phyloP scores from a whole-genome alignment of 2,113 vertebrate genomes.

The Melanotaenia duboulayi region DNA sequence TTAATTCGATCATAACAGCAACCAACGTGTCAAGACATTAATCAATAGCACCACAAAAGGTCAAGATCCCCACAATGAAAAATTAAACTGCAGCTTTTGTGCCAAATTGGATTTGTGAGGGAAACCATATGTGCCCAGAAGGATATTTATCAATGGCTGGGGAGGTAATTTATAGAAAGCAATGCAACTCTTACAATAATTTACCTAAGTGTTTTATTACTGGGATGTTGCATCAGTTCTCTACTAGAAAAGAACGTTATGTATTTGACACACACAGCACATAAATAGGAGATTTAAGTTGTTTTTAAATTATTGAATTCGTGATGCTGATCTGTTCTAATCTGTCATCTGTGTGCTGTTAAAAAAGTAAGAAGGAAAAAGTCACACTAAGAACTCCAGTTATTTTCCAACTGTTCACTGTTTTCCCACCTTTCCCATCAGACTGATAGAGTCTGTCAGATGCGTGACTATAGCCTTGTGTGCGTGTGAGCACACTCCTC shows the following conservation, averaged over 20 bases:
- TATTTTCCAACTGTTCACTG: background rate
- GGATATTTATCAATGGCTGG: too few species aligned
- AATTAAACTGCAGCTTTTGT: constrained; percentile 4
- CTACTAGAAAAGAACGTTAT: background rate
- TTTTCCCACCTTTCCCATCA: constrained; percentile 5
- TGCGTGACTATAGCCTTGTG: background rate
- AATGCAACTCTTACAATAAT: background rate
- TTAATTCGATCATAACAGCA: background rate
- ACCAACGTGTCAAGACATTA: constrained; percentile 3
- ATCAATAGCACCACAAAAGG: constrained; percentile 9
- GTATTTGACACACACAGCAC: background rate
- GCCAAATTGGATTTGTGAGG: background rate
- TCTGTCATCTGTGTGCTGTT: background rate
- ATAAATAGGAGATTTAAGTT: background rate
- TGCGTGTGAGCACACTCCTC: constrained; percentile 9
- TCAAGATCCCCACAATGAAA: constrained; percentile 4
- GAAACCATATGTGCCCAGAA: background rate
- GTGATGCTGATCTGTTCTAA: background rate
- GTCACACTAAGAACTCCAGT: background rate
- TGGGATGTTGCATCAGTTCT: background rate
- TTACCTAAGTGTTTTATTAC: background rate
- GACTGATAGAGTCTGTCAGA: constrained; percentile 13
- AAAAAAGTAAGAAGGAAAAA: background rate
- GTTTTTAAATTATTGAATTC: background rate
- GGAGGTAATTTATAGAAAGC: too few species aligned